These are phyloP conservation scores for Epinotia nisella DNA, from an alignment of 2,888 invertebrate genomes.

Conservation along the genomic window DNA sequence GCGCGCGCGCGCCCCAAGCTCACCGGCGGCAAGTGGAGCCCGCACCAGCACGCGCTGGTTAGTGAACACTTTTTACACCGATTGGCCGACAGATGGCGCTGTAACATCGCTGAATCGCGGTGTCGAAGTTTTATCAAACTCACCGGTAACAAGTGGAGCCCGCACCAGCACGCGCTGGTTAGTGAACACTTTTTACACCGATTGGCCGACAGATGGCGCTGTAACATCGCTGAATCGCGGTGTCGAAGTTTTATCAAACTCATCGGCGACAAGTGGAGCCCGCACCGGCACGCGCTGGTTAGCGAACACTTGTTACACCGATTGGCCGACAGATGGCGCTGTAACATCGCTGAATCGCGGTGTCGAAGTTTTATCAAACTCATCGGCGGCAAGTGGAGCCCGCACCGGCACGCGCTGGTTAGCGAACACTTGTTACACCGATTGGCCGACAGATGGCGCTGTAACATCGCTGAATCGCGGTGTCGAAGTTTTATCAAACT, in stretches of 20 bases:
- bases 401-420: conserved; percentile 93
- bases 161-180: conserved; percentile 93
- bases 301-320: neutral
- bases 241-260: conserved; percentile 78
- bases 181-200: neutral
- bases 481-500: conserved; percentile 78
- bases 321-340: neutral
- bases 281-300: conserved; percentile 93
- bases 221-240: neutral
- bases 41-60: conserved; percentile 93
- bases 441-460: neutral
- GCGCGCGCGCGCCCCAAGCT: conserved; percentile 91
- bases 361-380: conserved; percentile 78
- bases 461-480: neutral
- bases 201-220: neutral
- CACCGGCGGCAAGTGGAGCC: conserved; percentile 96
- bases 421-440: neutral
- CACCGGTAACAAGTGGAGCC: conserved; percentile 96
- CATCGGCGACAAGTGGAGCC: conserved; percentile 96
- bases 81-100: neutral
- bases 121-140: conserved; percentile 78
- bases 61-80: neutral
- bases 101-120: neutral
- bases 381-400: conserved; percentile 96
- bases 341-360: neutral